Evolutionary conservation across 2,888 invertebrate species (phyloP).

Genomic region (Rhingia rostrata): DNA sequence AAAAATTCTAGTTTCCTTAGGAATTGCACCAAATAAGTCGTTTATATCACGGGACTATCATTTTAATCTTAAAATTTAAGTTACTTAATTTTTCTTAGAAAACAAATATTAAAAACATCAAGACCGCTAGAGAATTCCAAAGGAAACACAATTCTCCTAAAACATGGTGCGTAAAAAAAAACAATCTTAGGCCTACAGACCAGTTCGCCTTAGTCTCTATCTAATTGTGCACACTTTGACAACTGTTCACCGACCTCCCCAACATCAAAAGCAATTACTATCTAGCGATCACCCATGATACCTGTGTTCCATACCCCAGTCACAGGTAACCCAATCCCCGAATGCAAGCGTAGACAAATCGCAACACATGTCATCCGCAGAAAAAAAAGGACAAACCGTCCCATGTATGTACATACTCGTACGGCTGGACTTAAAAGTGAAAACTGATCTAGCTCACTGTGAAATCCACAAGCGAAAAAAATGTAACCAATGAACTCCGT

Average conservation of each 20-base stretch:
- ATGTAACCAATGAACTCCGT: slow-evolving; percentile 1
- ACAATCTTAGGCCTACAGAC: not conserved
- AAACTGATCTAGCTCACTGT: slow-evolving; percentile 16
- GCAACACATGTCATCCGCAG: not conserved
- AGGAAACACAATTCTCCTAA: too few relatives aligned
- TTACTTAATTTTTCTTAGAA: too few relatives aligned
- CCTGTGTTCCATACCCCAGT: not conserved
- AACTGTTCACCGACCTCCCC: not conserved
- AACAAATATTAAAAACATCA: too few relatives aligned
- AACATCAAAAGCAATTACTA: not conserved
- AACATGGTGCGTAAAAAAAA: not conserved
- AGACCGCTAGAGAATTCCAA: too few relatives aligned
- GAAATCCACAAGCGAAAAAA: not conserved
- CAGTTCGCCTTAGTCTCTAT: not conserved
- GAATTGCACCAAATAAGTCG: too few relatives aligned
- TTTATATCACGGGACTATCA: too few relatives aligned
- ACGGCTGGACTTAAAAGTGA: not conserved
- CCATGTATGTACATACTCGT: too few relatives aligned
- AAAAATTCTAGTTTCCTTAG: too few relatives aligned
- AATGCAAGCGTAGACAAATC: slow-evolving; percentile 12
- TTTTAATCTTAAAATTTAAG: too few relatives aligned
- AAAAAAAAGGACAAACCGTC: not conserved
- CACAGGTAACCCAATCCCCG: not conserved
- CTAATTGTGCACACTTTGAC: not conserved
- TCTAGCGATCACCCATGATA: not conserved